These are phyloP conservation scores for Oikopleura vanhoeffeni DNA, from an alignment of 23 tunicate species.

Conservation along the genomic window DNA sequence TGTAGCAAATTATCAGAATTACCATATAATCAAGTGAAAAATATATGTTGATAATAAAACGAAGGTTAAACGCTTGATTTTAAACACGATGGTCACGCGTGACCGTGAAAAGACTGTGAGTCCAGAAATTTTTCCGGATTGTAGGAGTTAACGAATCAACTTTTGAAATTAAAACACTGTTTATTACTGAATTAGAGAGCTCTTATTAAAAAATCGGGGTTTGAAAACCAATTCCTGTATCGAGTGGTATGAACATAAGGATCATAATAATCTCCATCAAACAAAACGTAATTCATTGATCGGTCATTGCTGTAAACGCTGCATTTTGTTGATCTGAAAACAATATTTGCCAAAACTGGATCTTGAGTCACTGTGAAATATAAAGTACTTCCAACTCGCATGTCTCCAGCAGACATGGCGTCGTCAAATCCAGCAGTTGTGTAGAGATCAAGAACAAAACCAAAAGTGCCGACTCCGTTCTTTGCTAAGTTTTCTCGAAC, in stretches of 20 bases:
- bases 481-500: not conserved
- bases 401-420: not conserved
- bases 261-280: not conserved
- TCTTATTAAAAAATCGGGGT: too few species aligned
- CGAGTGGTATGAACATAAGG: not conserved
- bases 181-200: too few species aligned
- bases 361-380: not conserved
- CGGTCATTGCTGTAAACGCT: not conserved
- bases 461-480: not conserved
- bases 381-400: not conserved
- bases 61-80: too few species aligned
- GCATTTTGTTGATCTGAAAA: not conserved
- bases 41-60: too few species aligned
- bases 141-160: too few species aligned
- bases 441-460: not conserved
- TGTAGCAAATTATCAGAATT: too few species aligned
- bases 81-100: too few species aligned
- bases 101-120: too few species aligned
- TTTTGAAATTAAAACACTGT: too few species aligned
- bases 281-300: not conserved
- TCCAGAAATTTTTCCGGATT: too few species aligned
- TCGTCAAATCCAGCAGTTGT: not conserved
- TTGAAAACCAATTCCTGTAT: too few species aligned
- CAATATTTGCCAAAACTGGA: not conserved
- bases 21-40: too few species aligned